These are phyloP conservation scores for Drosophila persimilis DNA, from an alignment of 1,140 invertebrate species.

Conservation along the genomic window DNA sequence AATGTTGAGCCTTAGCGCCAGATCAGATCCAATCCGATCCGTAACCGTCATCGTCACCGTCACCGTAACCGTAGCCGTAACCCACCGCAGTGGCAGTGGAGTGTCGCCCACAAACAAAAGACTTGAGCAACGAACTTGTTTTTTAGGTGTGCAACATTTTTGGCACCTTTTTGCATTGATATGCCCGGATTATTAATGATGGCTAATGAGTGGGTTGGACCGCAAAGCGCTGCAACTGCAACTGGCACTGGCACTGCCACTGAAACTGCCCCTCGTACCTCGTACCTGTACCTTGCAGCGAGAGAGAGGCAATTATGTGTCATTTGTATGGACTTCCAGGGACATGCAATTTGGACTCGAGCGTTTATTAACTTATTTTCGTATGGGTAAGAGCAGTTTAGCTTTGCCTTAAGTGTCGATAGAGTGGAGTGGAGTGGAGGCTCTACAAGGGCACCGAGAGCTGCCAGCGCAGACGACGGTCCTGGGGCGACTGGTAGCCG, in stretches of 20 bases:
- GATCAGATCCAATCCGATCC: too few species aligned
- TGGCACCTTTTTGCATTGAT: conserved; percentile 71
- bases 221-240: conserved; percentile 19
- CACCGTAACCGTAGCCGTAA: not conserved
- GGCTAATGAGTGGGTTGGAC: conserved; percentile 75
- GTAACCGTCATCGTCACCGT: too few species aligned
- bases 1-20: conserved; percentile 56
- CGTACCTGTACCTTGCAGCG: conserved; percentile 8
- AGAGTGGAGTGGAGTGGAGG: conserved; percentile 8
- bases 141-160: conserved; percentile 36
- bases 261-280: too few species aligned
- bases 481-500: conserved; percentile 39
- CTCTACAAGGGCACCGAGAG: conserved; percentile 62
- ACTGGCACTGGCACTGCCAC: conserved; percentile 27
- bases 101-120: conserved; percentile 53
- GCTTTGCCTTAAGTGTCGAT: conserved; percentile 34
- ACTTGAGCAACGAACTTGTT: conserved; percentile 64
- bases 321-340: conserved; percentile 60
- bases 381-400: conserved; percentile 39
- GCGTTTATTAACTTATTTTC: conserved; percentile 77
- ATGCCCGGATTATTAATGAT: conserved; percentile 71
- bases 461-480: conserved; percentile 53
- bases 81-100: conserved; percentile 8
- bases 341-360: conserved; percentile 60
- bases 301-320: conserved; percentile 63